These are phyloP conservation scores for Rhodinocichla rosea DNA, from an alignment of 2,113 vertebrate genomes.

Conservation along the genomic window DNA sequence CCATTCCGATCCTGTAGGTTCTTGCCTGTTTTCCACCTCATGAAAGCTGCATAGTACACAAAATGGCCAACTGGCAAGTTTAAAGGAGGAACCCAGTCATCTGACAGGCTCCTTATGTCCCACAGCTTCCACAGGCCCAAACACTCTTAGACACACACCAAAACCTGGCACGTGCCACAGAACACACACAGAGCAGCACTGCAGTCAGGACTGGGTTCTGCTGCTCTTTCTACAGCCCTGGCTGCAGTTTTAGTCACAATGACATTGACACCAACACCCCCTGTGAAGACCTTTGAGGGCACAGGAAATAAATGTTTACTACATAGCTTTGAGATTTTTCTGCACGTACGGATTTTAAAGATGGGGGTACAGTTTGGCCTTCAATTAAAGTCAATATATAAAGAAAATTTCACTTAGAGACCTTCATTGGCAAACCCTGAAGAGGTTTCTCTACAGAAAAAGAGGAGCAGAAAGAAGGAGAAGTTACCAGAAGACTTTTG, in stretches of 20 bases:
- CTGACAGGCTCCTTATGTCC: background rate
- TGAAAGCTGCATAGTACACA: background rate
- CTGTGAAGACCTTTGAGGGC: background rate
- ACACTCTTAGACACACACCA: background rate
- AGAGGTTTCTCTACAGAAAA: background rate
- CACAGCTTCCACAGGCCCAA: background rate
- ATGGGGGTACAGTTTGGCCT: background rate
- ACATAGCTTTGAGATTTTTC: background rate
- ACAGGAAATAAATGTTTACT: background rate
- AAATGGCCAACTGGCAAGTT: constrained; percentile 8
- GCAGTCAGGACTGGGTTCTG: background rate
- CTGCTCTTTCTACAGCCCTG: background rate
- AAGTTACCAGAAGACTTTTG: background rate
- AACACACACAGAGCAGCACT: background rate
- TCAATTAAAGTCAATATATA: background rate
- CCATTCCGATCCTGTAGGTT: background rate
- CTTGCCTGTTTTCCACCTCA: background rate
- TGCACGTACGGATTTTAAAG: background rate
- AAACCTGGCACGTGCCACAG: background rate
- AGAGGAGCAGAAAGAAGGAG: background rate
- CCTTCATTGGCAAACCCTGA: background rate
- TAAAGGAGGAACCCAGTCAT: constrained; percentile 14
- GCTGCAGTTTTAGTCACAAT: background rate
- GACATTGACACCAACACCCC: background rate
- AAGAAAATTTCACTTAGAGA: background rate